Conservation (phyloP, 2,888 invertebrate species). For the Drosophila atripex region DNA sequence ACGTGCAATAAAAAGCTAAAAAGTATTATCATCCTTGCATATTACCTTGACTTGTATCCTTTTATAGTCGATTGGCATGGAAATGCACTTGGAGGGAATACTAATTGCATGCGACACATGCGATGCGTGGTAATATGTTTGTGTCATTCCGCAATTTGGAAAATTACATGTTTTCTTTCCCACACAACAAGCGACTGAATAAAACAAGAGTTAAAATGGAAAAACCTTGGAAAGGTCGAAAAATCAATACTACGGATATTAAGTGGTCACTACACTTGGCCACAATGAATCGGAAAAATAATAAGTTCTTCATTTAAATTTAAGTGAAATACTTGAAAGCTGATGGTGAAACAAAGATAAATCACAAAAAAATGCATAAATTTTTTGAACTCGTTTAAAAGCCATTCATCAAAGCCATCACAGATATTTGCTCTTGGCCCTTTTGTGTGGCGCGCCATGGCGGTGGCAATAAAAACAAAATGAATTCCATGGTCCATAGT, state of each 20-base stretch:
- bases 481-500: conserved; percentile 5
- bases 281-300: background rate
- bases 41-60: conserved; percentile 13
- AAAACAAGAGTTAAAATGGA: conserved; percentile 11
- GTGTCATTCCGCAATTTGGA: conserved; percentile 43
- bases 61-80: conserved; percentile 61
- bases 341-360: background rate
- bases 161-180: conserved; percentile 57
- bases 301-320: background rate
- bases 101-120: conserved; percentile 50
- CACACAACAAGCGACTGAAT: conserved; percentile 9
- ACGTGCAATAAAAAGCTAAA: conserved; percentile 13
- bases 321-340: background rate
- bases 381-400: background rate
- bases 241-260: conserved; percentile 19
- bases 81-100: conserved; percentile 42
- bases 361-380: background rate
- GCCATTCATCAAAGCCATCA: conserved; percentile 8
- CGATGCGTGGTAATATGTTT: background rate
- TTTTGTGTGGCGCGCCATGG: background rate
- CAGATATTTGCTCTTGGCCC: conserved; percentile 17
- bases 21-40: conserved; percentile 14
- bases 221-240: background rate
- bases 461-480: conserved; percentile 20
- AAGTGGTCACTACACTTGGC: background rate